Evolutionary conservation across 2,113 vertebrate genomes (phyloP).

Genomic region (Gadus macrocephalus): DNA sequence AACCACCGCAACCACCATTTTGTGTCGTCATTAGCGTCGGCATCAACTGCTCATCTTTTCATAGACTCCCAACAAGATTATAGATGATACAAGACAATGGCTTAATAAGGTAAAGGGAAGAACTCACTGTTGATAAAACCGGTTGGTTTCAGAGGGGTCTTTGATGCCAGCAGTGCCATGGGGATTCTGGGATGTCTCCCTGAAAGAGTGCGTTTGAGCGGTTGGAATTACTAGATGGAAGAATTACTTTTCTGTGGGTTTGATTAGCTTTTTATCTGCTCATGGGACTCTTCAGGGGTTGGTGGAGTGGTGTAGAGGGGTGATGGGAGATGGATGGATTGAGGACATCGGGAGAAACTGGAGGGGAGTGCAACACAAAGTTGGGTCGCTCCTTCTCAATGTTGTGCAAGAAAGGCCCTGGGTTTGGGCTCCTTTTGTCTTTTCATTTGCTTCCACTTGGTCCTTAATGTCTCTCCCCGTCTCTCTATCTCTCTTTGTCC

Average conservation of each 20-base stretch:
- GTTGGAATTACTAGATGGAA: no score
- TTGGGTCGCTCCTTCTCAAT: neutral
- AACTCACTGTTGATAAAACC: conserved; percentile 4
- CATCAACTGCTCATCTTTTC: neutral
- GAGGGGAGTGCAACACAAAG: conserved; percentile 7
- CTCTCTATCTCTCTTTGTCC: no score
- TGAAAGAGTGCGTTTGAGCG: conserved; percentile 45
- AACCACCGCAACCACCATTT: neutral
- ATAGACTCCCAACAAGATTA: neutral
- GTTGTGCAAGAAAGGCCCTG: no score
- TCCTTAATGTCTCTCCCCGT: neutral
- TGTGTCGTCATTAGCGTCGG: neutral
- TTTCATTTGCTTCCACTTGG: neutral
- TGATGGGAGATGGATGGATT: conserved; percentile 57
- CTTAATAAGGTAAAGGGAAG: conserved; percentile 3
- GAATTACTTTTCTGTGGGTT: no score
- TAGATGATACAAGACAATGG: conserved; percentile 1
- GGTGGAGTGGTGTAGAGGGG: conserved; percentile 11
- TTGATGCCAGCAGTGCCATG: conserved; percentile 24
- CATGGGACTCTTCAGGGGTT: conserved; percentile 42
- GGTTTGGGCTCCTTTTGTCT: neutral
- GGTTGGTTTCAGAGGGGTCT: conserved; percentile 30
- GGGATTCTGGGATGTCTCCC: conserved; percentile 18
- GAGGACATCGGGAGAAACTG: conserved; percentile 33
- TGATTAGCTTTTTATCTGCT: conserved; percentile 65